Base-by-base conservation (phyloP, 1,140 invertebrate species). In the Diprion similis region DNA sequence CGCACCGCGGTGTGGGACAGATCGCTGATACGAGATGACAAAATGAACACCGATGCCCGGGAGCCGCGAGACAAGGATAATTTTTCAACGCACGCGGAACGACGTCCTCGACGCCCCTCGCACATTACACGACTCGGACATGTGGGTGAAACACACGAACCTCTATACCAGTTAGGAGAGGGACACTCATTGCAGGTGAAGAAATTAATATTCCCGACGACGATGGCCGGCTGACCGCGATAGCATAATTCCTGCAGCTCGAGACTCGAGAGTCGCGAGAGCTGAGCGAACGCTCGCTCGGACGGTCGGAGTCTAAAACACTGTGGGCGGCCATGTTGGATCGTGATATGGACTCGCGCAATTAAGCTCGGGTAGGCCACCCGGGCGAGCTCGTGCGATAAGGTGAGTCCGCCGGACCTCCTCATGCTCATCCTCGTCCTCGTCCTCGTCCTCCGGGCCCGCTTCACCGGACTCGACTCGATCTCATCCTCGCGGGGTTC, bases 361-460 rank as follows among this genome's bases (percentile, higher is more conserved):
- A 87, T 88, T 87, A 87, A 88, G 85, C 83, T 82, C 83, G 84
- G 85, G 83, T 86, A 86, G 86, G 86, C 86, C 86, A 88, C 87
- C 87, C 87, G 86, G 85, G 83, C 85, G 84, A 81, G 78, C 82
- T 76, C 72, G 67, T 75, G 75, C 72, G 87, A 87, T 87, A 88
- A 85, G 82, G 83, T 80, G 83, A 84, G 80, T 80, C 76, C 79
- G 75, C 79, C 79, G 77, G 85, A 86, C 84, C 85, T 80, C 79
- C 75, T 83, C 81, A 73, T 78, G 81, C 81, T 77, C 76, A 80
- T 78, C 11, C 64, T 64, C 64, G 8, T n/a, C 66, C 51, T 68
- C 17, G 77, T 78, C 78, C 78, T 66, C 71, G 11, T 13, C 51
- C 51, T 59, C 11, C 11, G 11, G 11, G 51, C n/a, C 51, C 51